phyloP scores from a whole-genome alignment of 2,797 vertebrate genomes.

The Cynopterus sphinx region DNA sequence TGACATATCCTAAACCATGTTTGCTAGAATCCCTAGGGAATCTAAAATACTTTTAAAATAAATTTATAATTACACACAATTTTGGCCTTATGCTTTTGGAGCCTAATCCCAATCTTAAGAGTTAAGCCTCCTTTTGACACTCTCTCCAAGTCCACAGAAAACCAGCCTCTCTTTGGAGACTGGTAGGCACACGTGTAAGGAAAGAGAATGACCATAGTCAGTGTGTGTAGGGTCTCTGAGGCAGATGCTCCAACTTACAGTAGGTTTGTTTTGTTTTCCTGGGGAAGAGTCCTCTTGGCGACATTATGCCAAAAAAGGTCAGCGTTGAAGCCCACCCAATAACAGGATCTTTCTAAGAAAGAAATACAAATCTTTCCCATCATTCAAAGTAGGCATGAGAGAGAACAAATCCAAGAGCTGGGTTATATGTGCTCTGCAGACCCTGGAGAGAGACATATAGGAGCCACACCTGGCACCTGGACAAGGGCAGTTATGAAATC shows the following conservation, averaged over 20 bases:
- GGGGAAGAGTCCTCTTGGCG: not conserved
- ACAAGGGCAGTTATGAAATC: not conserved
- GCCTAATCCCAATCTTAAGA: not conserved
- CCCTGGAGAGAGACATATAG: not conserved
- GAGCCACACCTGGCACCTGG: not conserved
- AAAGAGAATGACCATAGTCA: not conserved
- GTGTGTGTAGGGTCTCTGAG: not conserved
- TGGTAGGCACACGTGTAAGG: fast-evolving
- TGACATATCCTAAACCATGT: fast-evolving
- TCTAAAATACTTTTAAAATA: not conserved
- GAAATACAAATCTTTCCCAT: not conserved
- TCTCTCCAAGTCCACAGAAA: not conserved
- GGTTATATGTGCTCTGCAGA: not conserved
- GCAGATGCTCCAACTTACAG: not conserved
- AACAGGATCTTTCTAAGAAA: not conserved
- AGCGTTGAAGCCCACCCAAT: not conserved
- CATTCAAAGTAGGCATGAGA: not conserved
- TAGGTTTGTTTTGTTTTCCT: not conserved
- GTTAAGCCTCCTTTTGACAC: not conserved
- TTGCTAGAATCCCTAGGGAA: not conserved
- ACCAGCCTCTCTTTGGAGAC: not conserved
- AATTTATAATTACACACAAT: not conserved
- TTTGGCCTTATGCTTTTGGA: not conserved
- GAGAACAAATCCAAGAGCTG: not conserved
- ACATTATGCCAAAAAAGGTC: conserved; percentile 4